These are phyloP conservation scores for Reticulitermes speratus DNA, from an alignment of 1,140 invertebrate species.

Conservation along the genomic window DNA sequence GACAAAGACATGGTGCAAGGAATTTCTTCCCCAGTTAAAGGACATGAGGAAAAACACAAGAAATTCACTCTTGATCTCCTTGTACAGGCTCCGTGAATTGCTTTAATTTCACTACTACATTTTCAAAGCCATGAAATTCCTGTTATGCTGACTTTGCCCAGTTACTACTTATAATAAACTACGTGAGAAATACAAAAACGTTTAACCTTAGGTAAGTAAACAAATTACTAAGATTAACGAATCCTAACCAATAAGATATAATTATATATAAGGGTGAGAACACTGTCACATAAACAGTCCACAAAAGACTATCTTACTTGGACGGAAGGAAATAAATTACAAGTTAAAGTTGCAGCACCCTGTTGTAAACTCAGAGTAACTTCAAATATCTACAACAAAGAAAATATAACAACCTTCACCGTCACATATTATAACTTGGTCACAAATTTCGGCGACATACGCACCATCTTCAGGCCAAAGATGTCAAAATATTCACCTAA, in stretches of 20 bases:
- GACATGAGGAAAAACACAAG: background rate
- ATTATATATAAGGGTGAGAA: background rate
- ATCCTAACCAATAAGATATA: background rate
- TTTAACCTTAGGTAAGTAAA: background rate
- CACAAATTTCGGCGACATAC: no score
- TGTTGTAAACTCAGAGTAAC: no score
- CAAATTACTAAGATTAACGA: background rate
- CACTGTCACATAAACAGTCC: no score
- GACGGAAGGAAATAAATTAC: no score
- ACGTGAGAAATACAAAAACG: background rate
- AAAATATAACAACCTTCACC: no score
- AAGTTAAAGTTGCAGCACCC: no score
- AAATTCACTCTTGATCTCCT: background rate
- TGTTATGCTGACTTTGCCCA: background rate
- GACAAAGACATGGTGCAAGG: conserved; percentile 8
- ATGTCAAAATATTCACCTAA: no score
- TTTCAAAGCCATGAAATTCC: background rate
- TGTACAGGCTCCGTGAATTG: background rate
- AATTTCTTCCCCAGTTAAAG: conserved; percentile 3
- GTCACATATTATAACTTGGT: no score
- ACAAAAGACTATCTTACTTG: no score
- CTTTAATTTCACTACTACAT: background rate
- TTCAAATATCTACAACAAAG: no score
- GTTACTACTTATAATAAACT: background rate
- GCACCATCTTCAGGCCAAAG: no score